Conservation (phyloP, 2,888 invertebrate species). For the Thera britannica region DNA sequence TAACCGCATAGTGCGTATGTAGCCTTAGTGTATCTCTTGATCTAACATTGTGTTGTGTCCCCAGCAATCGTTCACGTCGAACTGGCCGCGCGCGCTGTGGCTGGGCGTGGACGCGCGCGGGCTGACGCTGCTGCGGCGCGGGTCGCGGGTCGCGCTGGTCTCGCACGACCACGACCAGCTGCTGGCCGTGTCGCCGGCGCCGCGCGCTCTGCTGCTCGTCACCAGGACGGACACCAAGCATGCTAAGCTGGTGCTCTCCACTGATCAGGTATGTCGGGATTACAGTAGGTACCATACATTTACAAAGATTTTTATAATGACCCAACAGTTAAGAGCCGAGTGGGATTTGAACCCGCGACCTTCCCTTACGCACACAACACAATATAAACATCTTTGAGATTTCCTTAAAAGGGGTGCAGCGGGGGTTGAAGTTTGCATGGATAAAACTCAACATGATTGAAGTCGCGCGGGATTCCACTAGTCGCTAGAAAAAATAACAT, state of each 20-base stretch:
- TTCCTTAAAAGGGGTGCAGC: no score
- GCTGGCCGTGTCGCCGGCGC: conserved; percentile 95
- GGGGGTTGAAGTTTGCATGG: no score
- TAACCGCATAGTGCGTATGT: no score
- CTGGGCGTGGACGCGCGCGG: conserved; percentile 97
- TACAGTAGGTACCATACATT: no score
- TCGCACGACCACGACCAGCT: conserved; percentile 96
- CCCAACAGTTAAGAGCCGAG: no score
- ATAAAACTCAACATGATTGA: no score
- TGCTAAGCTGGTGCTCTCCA: conserved; percentile 96
- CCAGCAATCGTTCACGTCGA: conserved; percentile 97
- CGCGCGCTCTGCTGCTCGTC: conserved; percentile 96
- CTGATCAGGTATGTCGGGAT: conserved; percentile 88
- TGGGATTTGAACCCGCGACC: no score
- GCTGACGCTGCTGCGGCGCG: conserved; percentile 94
- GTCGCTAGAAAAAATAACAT: no score
- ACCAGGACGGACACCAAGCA: conserved; percentile 96
- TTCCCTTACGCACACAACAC: no score
- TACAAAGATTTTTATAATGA: no score
- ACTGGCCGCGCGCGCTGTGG: conserved; percentile 97
- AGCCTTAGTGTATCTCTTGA: neutral
- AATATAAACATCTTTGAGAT: no score
- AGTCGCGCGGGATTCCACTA: no score
- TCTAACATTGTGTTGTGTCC: neutral
- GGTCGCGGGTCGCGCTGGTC: conserved; percentile 94